phyloP scores from a whole-genome alignment of 2,888 invertebrate genomes.

The Drosophila mulleri region DNA sequence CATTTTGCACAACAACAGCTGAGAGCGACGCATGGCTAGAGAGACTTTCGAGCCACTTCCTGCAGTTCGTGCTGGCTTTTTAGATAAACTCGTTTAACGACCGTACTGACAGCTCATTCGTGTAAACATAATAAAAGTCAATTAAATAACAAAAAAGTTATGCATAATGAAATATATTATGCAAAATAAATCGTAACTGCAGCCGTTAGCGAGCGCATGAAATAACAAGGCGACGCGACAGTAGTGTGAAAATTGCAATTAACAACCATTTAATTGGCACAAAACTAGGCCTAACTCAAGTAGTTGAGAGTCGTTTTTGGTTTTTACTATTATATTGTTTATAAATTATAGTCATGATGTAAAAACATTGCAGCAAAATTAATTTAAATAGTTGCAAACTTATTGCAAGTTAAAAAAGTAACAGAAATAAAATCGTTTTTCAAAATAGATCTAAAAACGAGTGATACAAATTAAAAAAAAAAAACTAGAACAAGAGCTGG shows the following conservation, averaged over 20 bases:
- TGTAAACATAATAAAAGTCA: conserved; percentile 46
- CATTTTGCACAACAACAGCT: conserved; percentile 3
- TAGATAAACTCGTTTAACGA: conserved; percentile 47
- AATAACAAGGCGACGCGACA: conserved; percentile 23
- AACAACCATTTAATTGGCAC: background rate
- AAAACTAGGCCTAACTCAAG: conserved; percentile 24
- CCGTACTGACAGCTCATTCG: conserved; percentile 21
- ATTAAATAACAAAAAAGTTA: conserved; percentile 47
- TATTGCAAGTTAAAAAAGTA: too few relatives aligned
- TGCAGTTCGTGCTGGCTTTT: conserved; percentile 12
- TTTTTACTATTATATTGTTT: background rate
- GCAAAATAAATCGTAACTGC: conserved; percentile 41
- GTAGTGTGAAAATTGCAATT: conserved; percentile 17
- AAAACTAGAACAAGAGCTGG: too few relatives aligned
- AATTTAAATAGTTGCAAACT: too few relatives aligned
- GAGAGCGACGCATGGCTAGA: background rate
- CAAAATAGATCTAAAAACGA: too few relatives aligned
- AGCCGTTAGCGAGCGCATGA: conserved; percentile 16
- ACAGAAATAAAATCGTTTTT: too few relatives aligned
- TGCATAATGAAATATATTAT: conserved; percentile 50
- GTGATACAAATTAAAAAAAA: too few relatives aligned
- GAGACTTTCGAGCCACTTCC: conserved; percentile 27
- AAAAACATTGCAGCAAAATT: background rate
- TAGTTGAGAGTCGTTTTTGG: background rate
- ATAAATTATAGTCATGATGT: background rate